Base-by-base conservation (phyloP, 2,797 vertebrate species). In the Syndactyla subalaris region DNA sequence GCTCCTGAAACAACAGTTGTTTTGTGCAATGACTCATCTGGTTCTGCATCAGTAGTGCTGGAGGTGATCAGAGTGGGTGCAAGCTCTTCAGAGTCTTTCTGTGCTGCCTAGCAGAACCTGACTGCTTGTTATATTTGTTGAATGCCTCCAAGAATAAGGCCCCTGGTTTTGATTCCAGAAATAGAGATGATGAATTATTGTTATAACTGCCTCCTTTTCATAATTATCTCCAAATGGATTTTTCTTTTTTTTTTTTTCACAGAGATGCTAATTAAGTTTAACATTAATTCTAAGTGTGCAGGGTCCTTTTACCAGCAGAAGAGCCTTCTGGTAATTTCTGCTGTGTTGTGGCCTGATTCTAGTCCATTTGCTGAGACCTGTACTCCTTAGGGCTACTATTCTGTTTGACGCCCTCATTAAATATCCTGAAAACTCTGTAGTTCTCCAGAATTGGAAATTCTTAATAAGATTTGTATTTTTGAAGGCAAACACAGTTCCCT, bases 221-320 rank as follows among this genome's bases (percentile, higher is more conserved):
- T 81, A 78, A 81, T 87, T 68, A 55, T n/a, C 38, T 90, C 58
- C 48, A 91, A 95, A 93, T 86, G 20, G 22, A 49, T 79, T 73
- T 32, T 20, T 80, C 20, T 12, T 80, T 20, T 67, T 63, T 23
- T 83, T 27, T 85, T 61, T n/a, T 30, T 15, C 8, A 29, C 39
- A 23, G 45, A 84, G 49, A 71, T 93, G 95, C 76, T 91, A 85
- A 91, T 93, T 84, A 93, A 86, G 66, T 95, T 85, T 92, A 73
- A 91, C 82, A 57, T 92, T 89, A 92, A 91, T 93, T 94, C 34
- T 78, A 88, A 95, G 29, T 70, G 45, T 86, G 39, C 30, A 68
- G 46, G 63, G 63, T 90, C 67, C 45, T 92, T 94, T 91, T 89
- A 89, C 75, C 43, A 92, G 67, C 51, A 78, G 89, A 95, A 89